Evolutionary conservation across 2,888 invertebrate species (phyloP).

Genomic region (Himalopsyche kuldschensis): DNA sequence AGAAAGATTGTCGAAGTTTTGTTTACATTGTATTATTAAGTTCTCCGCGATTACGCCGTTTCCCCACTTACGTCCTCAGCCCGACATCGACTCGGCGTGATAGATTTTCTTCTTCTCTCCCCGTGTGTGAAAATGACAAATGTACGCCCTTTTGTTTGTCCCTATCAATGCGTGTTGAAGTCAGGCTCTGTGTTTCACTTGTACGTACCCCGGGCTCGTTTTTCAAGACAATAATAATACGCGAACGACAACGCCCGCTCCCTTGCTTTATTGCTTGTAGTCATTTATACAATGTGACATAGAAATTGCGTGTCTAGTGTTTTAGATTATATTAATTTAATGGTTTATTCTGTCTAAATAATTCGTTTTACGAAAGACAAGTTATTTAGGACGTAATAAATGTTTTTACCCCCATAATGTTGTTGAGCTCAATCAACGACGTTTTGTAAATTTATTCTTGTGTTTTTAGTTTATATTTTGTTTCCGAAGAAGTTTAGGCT

Average conservation of each 20-base stretch:
- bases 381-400: neutral
- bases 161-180: slow-evolving; percentile 1
- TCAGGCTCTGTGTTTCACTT: neutral
- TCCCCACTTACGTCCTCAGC: neutral
- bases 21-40: too few relatives aligned
- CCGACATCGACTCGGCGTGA: neutral
- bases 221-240: neutral
- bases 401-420: neutral
- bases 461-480: neutral
- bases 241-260: neutral
- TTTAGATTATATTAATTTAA: neutral
- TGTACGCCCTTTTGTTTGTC: neutral
- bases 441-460: neutral
- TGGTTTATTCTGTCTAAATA: neutral
- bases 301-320: neutral
- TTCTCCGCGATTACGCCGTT: neutral
- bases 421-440: neutral
- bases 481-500: neutral
- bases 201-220: neutral
- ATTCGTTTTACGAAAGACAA: neutral
- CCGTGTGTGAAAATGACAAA: neutral
- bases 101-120: neutral
- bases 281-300: neutral
- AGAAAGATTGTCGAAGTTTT: too few relatives aligned
- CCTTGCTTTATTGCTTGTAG: neutral